Conservation (phyloP, 2,113 vertebrate species). For the Pterocles burchelli region DNA sequence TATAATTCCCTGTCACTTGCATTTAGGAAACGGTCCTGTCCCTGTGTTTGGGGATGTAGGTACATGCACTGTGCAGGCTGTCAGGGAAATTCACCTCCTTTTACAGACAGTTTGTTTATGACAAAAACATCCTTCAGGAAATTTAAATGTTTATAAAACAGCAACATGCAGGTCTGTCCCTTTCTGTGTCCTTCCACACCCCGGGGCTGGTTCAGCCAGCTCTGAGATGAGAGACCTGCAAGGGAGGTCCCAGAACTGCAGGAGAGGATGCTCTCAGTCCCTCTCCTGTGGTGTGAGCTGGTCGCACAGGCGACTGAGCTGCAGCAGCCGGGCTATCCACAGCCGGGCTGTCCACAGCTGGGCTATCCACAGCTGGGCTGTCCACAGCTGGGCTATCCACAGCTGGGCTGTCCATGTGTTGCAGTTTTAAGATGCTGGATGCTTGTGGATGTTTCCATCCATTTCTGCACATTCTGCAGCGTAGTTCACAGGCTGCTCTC, state of each 20-base stretch:
- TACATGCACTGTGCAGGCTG: accelerated
- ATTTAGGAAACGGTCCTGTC: not conserved
- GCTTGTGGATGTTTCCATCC: not conserved
- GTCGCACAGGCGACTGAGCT: not conserved
- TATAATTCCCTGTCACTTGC: not conserved
- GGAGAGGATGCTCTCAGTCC: not conserved
- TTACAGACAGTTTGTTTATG: not conserved
- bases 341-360: no score
- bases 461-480: not conserved
- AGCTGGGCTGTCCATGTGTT: not conserved
- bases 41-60: not conserved
- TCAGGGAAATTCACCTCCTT: not conserved
- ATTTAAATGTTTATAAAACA: not conserved
- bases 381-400: no score
- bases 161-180: not conserved
- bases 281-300: not conserved
- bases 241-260: not conserved
- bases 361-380: no score
- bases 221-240: not conserved
- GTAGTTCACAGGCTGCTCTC: not conserved
- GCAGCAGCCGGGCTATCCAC: not conserved
- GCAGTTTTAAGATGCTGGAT: not conserved
- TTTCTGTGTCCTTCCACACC: not conserved
- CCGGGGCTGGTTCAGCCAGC: not conserved
- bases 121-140: not conserved